These are phyloP conservation scores for Mixornis gularis DNA, from an alignment of 2,113 vertebrate species.

Conservation along the genomic window DNA sequence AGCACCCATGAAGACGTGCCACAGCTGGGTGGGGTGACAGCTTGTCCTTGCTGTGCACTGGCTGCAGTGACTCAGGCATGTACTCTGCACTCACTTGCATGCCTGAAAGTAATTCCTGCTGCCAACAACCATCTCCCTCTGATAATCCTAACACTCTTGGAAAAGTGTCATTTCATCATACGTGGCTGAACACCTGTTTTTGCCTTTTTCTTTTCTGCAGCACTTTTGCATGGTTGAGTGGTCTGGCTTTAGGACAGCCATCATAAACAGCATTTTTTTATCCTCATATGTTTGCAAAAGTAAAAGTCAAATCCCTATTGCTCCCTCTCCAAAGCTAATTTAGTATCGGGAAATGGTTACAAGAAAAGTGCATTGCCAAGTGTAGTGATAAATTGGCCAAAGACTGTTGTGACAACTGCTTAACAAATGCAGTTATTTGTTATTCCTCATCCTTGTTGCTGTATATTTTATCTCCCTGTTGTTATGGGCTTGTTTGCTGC, in stretches of 20 bases:
- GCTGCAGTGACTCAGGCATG: background rate
- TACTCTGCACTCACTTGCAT: background rate
- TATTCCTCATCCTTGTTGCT: background rate
- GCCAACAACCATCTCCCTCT: fast-evolving
- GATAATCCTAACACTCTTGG: background rate
- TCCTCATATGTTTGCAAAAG: background rate
- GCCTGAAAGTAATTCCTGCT: background rate
- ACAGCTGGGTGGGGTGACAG: background rate
- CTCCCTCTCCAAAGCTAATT: background rate
- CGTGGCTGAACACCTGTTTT: background rate
- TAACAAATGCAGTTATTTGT: background rate
- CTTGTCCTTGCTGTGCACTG: fast-evolving
- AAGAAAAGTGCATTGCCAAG: background rate
- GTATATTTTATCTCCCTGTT: background rate
- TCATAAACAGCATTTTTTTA: background rate
- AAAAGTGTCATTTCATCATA: background rate
- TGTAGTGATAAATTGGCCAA: background rate
- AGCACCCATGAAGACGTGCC: fast-evolving
- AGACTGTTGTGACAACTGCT: background rate
- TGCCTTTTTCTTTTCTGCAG: background rate
- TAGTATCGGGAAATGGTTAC: background rate
- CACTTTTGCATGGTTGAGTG: background rate
- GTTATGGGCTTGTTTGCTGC: background rate
- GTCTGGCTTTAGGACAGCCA: background rate
- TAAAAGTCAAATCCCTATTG: background rate